phyloP scores from a whole-genome alignment of 2,888 invertebrate genomes.

The Pristionchus entomophagus region DNA sequence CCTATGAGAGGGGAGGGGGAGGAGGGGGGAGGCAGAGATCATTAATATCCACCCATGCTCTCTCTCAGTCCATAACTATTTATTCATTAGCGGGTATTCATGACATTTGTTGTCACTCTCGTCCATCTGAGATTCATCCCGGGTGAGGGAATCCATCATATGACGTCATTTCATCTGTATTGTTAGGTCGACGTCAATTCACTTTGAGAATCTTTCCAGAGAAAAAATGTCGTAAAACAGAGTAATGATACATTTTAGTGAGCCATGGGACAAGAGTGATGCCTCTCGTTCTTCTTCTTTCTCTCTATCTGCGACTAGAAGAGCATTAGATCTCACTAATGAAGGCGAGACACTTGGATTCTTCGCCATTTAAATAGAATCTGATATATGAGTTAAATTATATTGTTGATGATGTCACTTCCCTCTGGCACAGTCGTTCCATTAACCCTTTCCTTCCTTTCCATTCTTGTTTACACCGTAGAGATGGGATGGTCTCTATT shows the following conservation, averaged over 20 bases:
- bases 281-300: slow-evolving; percentile 56
- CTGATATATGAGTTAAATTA: background rate
- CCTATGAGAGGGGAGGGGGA: background rate
- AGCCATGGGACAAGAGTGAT: slow-evolving; percentile 59
- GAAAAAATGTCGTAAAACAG: background rate
- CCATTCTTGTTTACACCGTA: background rate
- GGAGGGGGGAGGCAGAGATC: background rate
- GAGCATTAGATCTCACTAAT: slow-evolving; percentile 59
- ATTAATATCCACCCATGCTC: background rate
- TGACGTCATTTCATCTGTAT: background rate
- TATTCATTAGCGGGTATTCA: slow-evolving; percentile 6
- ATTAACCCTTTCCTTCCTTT: background rate
- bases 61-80: background rate
- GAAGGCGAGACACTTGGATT: slow-evolving; percentile 48
- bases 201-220: background rate
- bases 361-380: background rate
- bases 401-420: too few relatives aligned
- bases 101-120: background rate
- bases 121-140: background rate
- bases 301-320: slow-evolving; percentile 59
- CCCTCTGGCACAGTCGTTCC: background rate
- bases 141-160: background rate
- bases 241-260: slow-evolving; percentile 48
- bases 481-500: background rate
- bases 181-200: too few relatives aligned